Evolutionary conservation across 2,888 invertebrate species (phyloP).

Genomic region (Cheilosia urbana): DNA sequence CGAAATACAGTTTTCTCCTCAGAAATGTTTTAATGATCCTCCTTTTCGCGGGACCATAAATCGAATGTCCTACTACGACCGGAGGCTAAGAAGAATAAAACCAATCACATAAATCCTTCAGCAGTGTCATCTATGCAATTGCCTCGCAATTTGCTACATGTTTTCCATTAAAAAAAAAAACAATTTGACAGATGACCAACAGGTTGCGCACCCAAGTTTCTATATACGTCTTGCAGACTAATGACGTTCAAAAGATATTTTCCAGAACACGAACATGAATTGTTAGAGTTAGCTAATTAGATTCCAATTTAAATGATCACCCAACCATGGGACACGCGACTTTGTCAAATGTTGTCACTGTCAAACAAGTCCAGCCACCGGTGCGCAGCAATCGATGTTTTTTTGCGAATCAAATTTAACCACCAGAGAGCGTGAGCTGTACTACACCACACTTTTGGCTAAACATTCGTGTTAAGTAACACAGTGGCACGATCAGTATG

Average conservation of each 20-base stretch:
- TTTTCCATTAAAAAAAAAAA: conserved; percentile 43
- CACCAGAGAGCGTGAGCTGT: not conserved
- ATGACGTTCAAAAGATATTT: conserved; percentile 22
- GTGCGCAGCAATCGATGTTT: not conserved
- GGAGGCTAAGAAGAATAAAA: conserved; percentile 27
- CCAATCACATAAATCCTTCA: conserved; percentile 72
- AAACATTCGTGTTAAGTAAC: conserved; percentile 34
- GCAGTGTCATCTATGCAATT: conserved; percentile 63
- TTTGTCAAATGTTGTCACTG: not conserved
- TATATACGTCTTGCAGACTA: conserved; percentile 10
- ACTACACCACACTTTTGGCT: conserved; percentile 15
- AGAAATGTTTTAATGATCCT: not conserved
- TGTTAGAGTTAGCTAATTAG: conserved; percentile 23
- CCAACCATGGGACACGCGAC: conserved; percentile 29
- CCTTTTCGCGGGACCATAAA: conserved; percentile 10
- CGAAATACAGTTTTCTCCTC: not conserved
- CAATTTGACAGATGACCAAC: conserved; percentile 32
- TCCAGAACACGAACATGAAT: not conserved
- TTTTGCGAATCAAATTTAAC: not conserved
- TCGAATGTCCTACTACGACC: not conserved
- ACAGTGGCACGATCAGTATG: conserved; percentile 26
- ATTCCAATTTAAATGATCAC: conserved; percentile 38
- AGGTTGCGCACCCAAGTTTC: conserved; percentile 4
- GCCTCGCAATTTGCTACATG: conserved; percentile 52
- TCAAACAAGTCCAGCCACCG: no score